Conservation (phyloP, 2,888 invertebrate genomes). For the Flexamia atlantica region DNA sequence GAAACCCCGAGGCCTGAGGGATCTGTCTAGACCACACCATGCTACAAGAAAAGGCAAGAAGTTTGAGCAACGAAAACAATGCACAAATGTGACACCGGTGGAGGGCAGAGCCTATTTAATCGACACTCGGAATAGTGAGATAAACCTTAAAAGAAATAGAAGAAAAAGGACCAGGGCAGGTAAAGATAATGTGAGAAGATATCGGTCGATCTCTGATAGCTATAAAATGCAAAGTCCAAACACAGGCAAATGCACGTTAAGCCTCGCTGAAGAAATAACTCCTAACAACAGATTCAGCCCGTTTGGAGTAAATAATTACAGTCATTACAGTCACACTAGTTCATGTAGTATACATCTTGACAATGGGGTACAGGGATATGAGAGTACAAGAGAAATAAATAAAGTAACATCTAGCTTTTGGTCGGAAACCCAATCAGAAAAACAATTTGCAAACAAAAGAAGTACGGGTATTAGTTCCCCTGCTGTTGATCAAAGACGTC, state of each 20-base stretch:
- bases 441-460: not conserved
- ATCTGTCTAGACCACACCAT: not conserved
- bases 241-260: too few species aligned
- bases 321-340: too few species aligned
- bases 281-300: too few species aligned
- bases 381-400: too few species aligned
- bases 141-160: not conserved
- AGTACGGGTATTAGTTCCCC: not conserved
- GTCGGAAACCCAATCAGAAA: not conserved
- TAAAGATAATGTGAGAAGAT: not conserved
- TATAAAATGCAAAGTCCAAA: not conserved
- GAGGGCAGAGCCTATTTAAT: not conserved
- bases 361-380: not conserved
- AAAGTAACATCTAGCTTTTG: not conserved
- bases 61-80: not conserved
- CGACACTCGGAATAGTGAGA: not conserved
- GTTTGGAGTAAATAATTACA: too few species aligned
- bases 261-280: too few species aligned
- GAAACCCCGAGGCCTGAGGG: not conserved
- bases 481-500: not conserved
- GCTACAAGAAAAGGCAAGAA: not conserved
- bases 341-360: not conserved
- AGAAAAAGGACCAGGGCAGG: constrained; percentile 20
- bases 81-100: not conserved
- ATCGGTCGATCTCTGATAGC: not conserved